Evolutionary conservation across 2,113 vertebrate species (phyloP).

Genomic region (Pampusana beccarii): DNA sequence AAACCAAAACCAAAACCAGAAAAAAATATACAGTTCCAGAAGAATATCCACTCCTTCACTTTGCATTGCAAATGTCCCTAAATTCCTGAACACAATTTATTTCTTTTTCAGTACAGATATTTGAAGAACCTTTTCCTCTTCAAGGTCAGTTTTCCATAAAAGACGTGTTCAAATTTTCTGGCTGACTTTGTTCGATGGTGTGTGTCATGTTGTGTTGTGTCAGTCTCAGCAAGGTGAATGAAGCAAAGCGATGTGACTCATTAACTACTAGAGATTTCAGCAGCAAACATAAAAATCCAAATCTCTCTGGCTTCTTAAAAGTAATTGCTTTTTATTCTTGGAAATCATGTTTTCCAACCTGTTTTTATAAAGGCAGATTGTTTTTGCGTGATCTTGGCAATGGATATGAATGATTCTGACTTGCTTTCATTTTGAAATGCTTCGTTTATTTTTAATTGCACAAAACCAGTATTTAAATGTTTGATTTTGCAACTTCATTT

Average conservation of each 20-base stretch:
- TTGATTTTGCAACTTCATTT: not conserved
- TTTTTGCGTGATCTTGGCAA: not conserved
- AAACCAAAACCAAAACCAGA: not conserved
- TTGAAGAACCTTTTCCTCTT: not conserved
- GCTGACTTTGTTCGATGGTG: not conserved
- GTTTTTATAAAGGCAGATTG: constrained; percentile 7
- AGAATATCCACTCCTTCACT: not conserved
- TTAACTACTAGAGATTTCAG: not conserved
- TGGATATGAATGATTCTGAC: not conserved
- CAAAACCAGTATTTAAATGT: not conserved
- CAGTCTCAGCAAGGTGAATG: not conserved
- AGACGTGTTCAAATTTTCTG: not conserved
- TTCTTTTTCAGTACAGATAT: not conserved
- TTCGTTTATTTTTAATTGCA: not conserved
- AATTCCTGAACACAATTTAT: not conserved
- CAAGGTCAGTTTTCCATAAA: not conserved
- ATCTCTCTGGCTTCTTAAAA: not conserved
- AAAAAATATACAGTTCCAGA: not conserved
- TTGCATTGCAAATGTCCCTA: not conserved
- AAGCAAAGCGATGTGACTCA: not conserved
- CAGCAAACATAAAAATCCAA: not conserved
- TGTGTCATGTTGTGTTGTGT: not conserved
- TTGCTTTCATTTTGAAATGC: constrained; percentile 6
- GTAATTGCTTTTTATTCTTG: constrained; percentile 6
- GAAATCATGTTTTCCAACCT: not conserved